A percentile compares a stretch with the other conserved stretches of the same genome.
Conservation (phyloP, 2,797 vertebrate species). For the Brachyalestes nurse region DNA sequence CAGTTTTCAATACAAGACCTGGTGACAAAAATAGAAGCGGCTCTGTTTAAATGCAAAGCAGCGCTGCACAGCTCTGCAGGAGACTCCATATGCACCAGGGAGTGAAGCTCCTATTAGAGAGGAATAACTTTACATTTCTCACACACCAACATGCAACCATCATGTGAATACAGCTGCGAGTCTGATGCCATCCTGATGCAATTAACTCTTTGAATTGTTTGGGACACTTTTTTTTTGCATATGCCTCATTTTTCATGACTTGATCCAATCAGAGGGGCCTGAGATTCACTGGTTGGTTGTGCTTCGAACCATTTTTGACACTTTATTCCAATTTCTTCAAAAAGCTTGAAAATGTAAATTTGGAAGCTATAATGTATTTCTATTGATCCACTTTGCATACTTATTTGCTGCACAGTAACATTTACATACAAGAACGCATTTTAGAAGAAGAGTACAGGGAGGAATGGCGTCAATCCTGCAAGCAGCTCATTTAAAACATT, state of each 20-base stretch:
- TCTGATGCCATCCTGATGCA: background rate
- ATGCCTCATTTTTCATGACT: slow-evolving; percentile 3
- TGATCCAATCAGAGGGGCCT: background rate
- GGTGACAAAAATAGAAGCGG: slow-evolving; percentile 8
- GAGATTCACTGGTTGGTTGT: background rate
- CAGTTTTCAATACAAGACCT: slow-evolving; percentile 8
- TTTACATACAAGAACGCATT: slow-evolving; percentile 6
- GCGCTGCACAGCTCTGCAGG: background rate
- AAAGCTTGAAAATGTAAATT: slow-evolving; percentile 18
- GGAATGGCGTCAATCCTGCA: background rate
- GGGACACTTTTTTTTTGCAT: background rate
- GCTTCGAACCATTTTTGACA: slow-evolving; percentile 4
- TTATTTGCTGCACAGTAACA: slow-evolving; percentile 22
- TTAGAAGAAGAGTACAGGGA: background rate
- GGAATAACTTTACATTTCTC: background rate
- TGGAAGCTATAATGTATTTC: slow-evolving; percentile 3
- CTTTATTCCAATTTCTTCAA: slow-evolving; percentile 9
- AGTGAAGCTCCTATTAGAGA: background rate
- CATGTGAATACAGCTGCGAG: background rate
- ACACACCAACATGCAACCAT: background rate
- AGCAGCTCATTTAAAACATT: slow-evolving; percentile 1
- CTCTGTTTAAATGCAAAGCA: slow-evolving; percentile 16
- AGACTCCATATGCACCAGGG: slow-evolving; percentile 10
- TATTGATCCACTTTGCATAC: slow-evolving; percentile 19
- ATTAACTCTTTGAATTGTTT: background rate